A percentile compares a stretch with the other conserved stretches of the same genome.
Conservation (phyloP, 2,113 vertebrate species). For the Synodontis membranacea region DNA sequence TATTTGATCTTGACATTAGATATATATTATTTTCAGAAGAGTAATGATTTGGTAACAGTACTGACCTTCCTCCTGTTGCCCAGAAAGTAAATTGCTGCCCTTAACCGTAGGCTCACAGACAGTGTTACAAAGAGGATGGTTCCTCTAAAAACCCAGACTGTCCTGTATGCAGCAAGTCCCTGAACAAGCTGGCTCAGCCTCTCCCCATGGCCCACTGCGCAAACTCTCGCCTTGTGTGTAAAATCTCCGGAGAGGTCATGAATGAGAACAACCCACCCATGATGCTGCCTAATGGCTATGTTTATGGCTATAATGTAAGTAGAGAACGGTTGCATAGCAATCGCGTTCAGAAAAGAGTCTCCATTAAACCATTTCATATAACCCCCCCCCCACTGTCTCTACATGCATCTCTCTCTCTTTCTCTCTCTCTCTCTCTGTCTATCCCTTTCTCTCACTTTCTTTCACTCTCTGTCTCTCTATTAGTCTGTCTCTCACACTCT, state of each 20-base stretch:
- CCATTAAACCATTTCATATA: neutral
- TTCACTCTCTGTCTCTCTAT: neutral
- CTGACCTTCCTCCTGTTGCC: neutral
- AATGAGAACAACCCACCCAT: constrained; percentile 99
- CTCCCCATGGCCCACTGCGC: constrained; percentile 98
- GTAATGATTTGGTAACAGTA: neutral
- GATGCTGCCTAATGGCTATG: constrained; percentile 99
- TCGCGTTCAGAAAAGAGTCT: neutral
- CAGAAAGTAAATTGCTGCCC: constrained; percentile 36
- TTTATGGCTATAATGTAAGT: constrained; percentile 99
- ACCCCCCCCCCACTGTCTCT: neutral
- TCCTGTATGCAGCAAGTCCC: constrained; percentile 97
- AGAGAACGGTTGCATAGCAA: neutral
- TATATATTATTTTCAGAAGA: neutral
- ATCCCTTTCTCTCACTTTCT: neutral
- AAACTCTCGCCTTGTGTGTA: constrained; percentile 98
- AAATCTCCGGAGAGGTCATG: constrained; percentile 99
- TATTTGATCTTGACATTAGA: neutral
- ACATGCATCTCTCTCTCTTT: neutral
- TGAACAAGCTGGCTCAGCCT: constrained; percentile 97
- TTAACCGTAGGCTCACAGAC: constrained; percentile 76
- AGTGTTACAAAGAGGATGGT: constrained; percentile 98
- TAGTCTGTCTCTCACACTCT: neutral
- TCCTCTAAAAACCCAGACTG: constrained; percentile 98
- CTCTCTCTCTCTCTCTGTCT: neutral